Conservation (phyloP, 1,140 invertebrate genomes). For the Laodelphax striatellus region DNA sequence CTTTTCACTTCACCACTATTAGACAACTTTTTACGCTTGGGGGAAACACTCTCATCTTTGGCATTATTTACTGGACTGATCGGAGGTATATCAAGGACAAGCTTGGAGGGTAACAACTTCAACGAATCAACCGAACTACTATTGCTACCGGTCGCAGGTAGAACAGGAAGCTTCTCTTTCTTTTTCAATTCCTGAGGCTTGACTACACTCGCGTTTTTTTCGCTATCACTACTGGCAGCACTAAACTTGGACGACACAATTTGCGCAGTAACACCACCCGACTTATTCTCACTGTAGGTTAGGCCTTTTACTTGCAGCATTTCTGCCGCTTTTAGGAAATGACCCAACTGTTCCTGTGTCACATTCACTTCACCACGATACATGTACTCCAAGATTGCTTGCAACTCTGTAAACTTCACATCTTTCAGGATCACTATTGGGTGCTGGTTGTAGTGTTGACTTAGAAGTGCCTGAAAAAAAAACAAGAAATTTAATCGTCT, state of each 20-base stretch:
- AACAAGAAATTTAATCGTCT: conserved; percentile 9
- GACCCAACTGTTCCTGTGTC: conserved; percentile 78
- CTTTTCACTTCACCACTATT: no score
- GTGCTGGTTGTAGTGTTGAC: conserved; percentile 78
- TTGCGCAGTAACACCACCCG: conserved; percentile 5
- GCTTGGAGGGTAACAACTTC: background rate
- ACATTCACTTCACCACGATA: conserved; percentile 90
- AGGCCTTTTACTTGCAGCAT: conserved; percentile 84
- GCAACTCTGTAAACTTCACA: conserved; percentile 79
- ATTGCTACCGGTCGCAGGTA: background rate
- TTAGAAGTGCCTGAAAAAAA: conserved; percentile 61
- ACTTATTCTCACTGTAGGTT: conserved; percentile 50
- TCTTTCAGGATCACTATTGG: conserved; percentile 85
- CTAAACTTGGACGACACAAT: background rate
- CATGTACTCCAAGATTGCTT: conserved; percentile 91
- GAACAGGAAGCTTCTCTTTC: background rate
- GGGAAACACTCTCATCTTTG: background rate
- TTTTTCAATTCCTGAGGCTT: background rate
- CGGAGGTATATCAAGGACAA: background rate
- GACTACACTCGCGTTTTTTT: background rate
- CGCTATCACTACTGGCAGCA: background rate
- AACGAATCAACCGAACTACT: background rate
- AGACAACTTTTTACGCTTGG: background rate
- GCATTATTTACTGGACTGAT: background rate
- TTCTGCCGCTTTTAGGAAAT: conserved; percentile 82